Evolutionary conservation across 2,888 invertebrate species (phyloP), one percentile per base, ranked within the genome.

Genomic region (Leptinotarsa rubiginosa): DNA sequence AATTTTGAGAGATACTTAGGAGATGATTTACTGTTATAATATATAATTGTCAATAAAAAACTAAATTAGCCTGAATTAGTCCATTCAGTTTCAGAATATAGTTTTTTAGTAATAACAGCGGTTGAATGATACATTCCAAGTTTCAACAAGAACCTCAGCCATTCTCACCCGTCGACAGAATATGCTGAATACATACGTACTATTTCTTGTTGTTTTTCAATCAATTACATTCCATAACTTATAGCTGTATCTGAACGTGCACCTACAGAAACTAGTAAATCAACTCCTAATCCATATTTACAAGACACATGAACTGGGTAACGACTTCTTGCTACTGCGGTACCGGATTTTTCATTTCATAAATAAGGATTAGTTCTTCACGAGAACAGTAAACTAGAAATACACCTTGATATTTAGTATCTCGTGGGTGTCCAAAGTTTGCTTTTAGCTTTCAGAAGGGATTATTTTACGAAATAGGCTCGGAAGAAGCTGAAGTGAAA

Each of bases 211-310:
- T 50, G 41, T 72, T 67, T 56, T 66, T 50, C 66, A 72, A 59
- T 67, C 56, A 67, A 67, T 47, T 62, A 62, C 12, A 72, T 20
- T 20, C 31, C 47, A 62, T 72, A 62, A 72, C 62, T 41, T 70
- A 65, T 49, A 66, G 69, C 47, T 13, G 59, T 62, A 68, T 18
- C 67, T 52, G 54, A 69, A 74, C 64, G 31, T 18, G 62, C 67
- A 74, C 70, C 65, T 69, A 75, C 49, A 56, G 41, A 41, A 50
- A 69, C 56, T 70, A 72, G 71, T 81, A 81, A 82, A 81, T 82
- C 82, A 80, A 79, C 74, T 75, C 80, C 80, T 81, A 81, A 81
- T 82, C 80, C 83, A 73, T 79, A 83, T 82, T 82, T 82, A 82
- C 77, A 79, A 75, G 80, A 65, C 77, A 77, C 70, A 77, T 78